These are phyloP conservation scores for Dinoponera quadriceps DNA, from an alignment of 1,140 invertebrate genomes.

Conservation along the genomic window DNA sequence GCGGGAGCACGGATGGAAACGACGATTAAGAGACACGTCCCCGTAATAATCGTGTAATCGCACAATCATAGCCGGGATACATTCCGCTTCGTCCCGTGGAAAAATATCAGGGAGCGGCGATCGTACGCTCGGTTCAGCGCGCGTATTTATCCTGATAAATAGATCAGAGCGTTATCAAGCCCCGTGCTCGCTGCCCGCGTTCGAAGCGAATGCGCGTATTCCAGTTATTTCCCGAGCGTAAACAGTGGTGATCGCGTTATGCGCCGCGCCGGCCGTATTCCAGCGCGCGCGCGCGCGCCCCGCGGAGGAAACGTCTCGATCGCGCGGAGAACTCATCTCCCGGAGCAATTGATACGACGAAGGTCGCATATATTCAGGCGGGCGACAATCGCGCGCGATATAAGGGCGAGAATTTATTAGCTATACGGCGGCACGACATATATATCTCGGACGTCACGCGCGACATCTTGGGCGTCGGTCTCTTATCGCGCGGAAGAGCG, in stretches of 20 bases:
- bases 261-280: neutral
- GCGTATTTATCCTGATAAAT: neutral
- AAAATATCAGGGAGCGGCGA: no score
- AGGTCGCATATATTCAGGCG: constrained; percentile 3
- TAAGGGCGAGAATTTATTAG: constrained; percentile 65
- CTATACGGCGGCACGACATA: constrained; percentile 28
- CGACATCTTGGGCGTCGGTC: constrained; percentile 50
- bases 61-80: no score
- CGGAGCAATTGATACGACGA: neutral
- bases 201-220: neutral
- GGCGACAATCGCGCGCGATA: neutral
- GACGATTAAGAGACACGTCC: neutral
- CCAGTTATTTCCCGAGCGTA: neutral
- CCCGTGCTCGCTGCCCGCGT: neutral
- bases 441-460: constrained; percentile 43
- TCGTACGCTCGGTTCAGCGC: neutral
- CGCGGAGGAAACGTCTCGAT: neutral
- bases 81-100: no score
- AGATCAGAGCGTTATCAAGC: neutral
- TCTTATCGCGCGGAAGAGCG: neutral
- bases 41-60: neutral
- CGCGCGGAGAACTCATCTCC: neutral
- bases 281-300: no score
- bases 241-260: neutral
- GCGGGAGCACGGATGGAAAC: no score